phyloP scores from a whole-genome alignment of 1,140 invertebrate genomes.

The Macrosteles quadrilineatus region DNA sequence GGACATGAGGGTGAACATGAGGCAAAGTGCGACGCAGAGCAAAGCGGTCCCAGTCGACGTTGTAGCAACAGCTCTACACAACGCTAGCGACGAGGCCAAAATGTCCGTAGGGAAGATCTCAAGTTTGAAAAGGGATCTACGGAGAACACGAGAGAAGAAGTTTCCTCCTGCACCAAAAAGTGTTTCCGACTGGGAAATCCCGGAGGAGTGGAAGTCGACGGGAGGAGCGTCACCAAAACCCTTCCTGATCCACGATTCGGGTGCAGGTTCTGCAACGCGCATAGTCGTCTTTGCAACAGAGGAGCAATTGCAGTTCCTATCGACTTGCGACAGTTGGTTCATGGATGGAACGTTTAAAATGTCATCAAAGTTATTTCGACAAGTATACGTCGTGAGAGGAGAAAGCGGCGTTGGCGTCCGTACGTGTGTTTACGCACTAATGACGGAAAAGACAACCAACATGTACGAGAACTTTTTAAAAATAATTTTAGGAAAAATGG shows the following conservation, averaged over 20 bases:
- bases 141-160: neutral
- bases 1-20: neutral
- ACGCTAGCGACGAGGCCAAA: neutral
- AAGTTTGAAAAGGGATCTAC: neutral
- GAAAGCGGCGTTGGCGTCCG: neutral
- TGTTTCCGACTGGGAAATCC: neutral
- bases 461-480: neutral
- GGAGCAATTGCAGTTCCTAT: neutral
- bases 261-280: no score
- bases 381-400: neutral
- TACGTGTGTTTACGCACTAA: neutral
- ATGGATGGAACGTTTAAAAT: slow-evolving; percentile 1
- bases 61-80: neutral
- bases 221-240: no score
- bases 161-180: neutral
- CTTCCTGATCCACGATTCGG: no score
- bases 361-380: neutral
- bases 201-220: no score
- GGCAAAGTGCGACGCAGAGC: neutral
- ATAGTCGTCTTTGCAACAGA: no score
- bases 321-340: neutral
- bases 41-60: neutral
- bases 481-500: neutral
- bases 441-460: neutral
- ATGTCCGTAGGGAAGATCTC: neutral